Conservation (phyloP, 2,888 invertebrate species). For the Dioctria rufipes region DNA sequence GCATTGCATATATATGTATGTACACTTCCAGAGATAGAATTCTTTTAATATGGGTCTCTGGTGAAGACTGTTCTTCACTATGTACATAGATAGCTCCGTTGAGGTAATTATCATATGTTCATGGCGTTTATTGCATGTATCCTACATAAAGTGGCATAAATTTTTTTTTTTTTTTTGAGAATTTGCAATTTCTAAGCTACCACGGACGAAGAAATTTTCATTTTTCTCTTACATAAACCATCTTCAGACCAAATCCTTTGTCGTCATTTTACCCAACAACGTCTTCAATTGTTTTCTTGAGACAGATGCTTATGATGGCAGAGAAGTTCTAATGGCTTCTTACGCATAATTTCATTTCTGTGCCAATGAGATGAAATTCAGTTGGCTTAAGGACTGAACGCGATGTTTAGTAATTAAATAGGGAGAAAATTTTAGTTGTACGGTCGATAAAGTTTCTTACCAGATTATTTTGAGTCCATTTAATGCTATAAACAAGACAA, state of each 20-base stretch:
- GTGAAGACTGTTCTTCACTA: neutral
- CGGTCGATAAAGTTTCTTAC: slow-evolving; percentile 37
- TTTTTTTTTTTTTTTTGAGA: neutral
- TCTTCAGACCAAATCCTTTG: neutral
- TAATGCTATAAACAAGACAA: slow-evolving; percentile 12
- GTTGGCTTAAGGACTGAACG: slow-evolving; percentile 4
- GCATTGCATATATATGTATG: neutral
- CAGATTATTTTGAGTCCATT: slow-evolving; percentile 40
- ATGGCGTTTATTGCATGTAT: slow-evolving; percentile 4
- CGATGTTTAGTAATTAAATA: slow-evolving; percentile 26
- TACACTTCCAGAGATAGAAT: neutral
- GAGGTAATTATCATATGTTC: slow-evolving; percentile 32
- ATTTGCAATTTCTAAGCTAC: neutral
- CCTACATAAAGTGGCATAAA: neutral
- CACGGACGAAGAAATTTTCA: slow-evolving; percentile 7
- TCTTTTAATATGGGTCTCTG: neutral
- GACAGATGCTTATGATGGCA: slow-evolving; percentile 3
- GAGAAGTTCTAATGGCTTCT: slow-evolving; percentile 12
- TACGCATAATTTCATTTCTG: slow-evolving; percentile 44
- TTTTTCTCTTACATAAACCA: slow-evolving; percentile 5
- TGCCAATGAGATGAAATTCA: slow-evolving; percentile 3
- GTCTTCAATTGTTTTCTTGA: slow-evolving; percentile 2
- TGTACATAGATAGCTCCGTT: neutral
- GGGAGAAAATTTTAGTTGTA: slow-evolving; percentile 40
- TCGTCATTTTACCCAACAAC: neutral